A percentile compares a stretch with the other conserved stretches of the same genome.
phyloP scores from a whole-genome alignment of 2,113 vertebrate genomes.

The Ictidomys tridecemlineatus region DNA sequence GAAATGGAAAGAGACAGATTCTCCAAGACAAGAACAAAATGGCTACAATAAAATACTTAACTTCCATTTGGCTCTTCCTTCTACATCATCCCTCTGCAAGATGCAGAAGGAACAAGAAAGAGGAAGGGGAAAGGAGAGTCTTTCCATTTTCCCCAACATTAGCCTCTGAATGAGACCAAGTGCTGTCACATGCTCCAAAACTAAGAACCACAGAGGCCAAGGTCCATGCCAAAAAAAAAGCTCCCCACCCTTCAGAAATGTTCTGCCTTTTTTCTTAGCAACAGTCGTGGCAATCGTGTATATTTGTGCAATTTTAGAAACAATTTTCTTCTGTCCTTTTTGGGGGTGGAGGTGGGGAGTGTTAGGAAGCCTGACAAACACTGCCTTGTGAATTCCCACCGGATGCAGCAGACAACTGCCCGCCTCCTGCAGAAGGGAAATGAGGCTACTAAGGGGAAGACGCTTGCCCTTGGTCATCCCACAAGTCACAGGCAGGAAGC shows the following conservation, averaged over 20 bases:
- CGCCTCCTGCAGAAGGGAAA: slow-evolving; percentile 30
- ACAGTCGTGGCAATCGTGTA: background rate
- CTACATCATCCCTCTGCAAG: background rate
- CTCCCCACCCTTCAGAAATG: background rate
- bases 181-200: background rate
- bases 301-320: background rate
- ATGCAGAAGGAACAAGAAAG: slow-evolving; percentile 4
- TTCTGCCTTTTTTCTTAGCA: background rate
- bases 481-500: background rate
- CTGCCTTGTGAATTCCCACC: background rate
- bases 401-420: background rate
- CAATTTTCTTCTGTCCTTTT: background rate
- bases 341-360: background rate
- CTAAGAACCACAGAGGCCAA: background rate
- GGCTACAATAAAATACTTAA: background rate
- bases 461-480: background rate
- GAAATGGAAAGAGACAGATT: background rate
- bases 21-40: background rate
- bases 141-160: background rate
- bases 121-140: background rate
- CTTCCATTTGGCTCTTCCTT: background rate
- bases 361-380: background rate
- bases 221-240: background rate
- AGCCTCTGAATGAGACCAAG: background rate
- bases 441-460: slow-evolving; percentile 10